These are phyloP conservation scores for Notodonta dromedarius DNA, from an alignment of 2,888 invertebrate genomes.

Conservation along the genomic window DNA sequence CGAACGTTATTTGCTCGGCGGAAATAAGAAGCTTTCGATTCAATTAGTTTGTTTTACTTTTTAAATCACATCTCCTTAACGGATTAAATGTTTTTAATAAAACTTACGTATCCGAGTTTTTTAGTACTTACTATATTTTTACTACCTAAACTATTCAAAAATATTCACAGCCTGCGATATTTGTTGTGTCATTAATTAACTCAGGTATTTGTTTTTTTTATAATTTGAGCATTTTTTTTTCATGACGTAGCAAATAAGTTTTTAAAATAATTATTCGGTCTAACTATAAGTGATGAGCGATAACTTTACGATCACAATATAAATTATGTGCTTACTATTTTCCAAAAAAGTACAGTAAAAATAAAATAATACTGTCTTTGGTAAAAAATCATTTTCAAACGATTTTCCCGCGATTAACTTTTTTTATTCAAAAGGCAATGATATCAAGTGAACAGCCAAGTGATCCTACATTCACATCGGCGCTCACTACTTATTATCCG, in stretches of 20 bases:
- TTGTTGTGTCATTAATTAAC: no score
- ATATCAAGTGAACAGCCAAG: constrained; percentile 37
- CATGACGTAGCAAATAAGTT: no score
- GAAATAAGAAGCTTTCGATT: constrained; percentile 56
- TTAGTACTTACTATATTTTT: neutral
- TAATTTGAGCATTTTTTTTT: no score
- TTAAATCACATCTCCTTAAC: constrained; percentile 53
- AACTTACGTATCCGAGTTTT: constrained; percentile 18
- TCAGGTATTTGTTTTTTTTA: no score
- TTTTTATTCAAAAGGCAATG: constrained; percentile 48
- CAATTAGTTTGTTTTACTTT: constrained; percentile 59
- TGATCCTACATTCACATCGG: constrained; percentile 59
- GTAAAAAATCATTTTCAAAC: constrained; percentile 19
- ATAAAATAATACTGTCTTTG: no score
- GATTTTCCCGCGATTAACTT: constrained; percentile 63
- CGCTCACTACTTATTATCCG: constrained; percentile 68
- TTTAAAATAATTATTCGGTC: no score
- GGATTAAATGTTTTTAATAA: constrained; percentile 42
- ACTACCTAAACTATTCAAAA: no score
- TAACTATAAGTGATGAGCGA: no score
- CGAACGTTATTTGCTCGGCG: constrained; percentile 40
- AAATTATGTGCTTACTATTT: no score
- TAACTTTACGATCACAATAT: no score
- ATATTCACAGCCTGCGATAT: no score
- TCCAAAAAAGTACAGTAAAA: no score